Base-by-base conservation (phyloP, 1,140 invertebrate genomes). In the Meteorus sp. region DNA sequence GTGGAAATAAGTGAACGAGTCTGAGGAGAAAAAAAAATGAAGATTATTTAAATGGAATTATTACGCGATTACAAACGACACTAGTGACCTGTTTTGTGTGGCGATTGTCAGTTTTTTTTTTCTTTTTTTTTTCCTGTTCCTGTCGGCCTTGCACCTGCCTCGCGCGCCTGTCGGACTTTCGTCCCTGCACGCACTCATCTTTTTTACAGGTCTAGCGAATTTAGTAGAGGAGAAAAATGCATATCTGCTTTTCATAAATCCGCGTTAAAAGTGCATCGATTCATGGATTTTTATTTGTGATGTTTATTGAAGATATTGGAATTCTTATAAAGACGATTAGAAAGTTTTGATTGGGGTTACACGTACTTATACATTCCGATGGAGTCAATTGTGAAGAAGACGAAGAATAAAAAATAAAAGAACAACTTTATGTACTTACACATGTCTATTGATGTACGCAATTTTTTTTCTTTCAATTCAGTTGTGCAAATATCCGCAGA, bases 331-430 rank as follows among this genome's bases (percentile, higher is more conserved):
- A 27, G 13, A 22, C 33, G 45, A 50, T 57, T 57, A 57, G 55
- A 57, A 57, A 57, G 55, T 57, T n/a, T 7, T 29, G 17, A 56
- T 57, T 57, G 13, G 55, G 44, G 44, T 50, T 31, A 56, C 54
- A 57, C 47, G 44, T 57, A 20, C n/a, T n/a, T n/a, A n/a, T n/a
- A n/a, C 31, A 57, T 57, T 48, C 55, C 33, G 7, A 17, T 5
- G 48, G 13, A 11, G 11, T 41, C 19, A 22, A 11, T 13, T 4
- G 2, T 35, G 19, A n/a, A 8, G 11, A 39, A 8, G 15, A 39
- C 15, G 8, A 39, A n/a, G 8, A 39, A n/a, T 39, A 15, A 7
- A n/a, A n/a, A n/a, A n/a, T n/a, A n/a, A n/a, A n/a, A n/a, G n/a
- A n/a, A n/a, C n/a, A n/a, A n/a, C n/a, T n/a, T n/a, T n/a, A n/a